phyloP scores from a whole-genome alignment of 2,888 invertebrate species.

The Anagyrus pseudococci region DNA sequence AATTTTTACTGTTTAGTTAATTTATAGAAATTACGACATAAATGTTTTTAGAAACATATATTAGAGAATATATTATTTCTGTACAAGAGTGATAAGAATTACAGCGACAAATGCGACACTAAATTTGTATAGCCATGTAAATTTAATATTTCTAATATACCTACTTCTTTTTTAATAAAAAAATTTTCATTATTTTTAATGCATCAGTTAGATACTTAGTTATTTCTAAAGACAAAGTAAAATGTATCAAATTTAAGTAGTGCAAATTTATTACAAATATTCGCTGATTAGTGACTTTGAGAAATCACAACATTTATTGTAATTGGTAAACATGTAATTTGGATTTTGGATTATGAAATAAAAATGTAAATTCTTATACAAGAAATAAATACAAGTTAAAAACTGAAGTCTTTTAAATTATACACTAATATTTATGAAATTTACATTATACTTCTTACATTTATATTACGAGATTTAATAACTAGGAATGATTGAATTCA shows the following conservation, averaged over 20 bases:
- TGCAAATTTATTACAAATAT: conserved; percentile 29
- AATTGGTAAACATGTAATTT: conserved; percentile 29
- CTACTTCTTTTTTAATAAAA: background rate
- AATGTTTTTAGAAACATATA: background rate
- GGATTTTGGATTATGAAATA: conserved; percentile 30
- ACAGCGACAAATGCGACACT: too few species aligned
- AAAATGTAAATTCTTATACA: conserved; percentile 36
- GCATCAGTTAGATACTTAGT: conserved; percentile 23
- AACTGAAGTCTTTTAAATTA: conserved; percentile 11
- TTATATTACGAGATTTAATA: background rate
- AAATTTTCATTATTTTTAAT: conserved; percentile 3
- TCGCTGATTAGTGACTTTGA: conserved; percentile 30
- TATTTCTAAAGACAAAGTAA: conserved; percentile 29
- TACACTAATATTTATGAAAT: background rate
- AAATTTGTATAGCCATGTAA: conserved; percentile 11
- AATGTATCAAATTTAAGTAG: conserved; percentile 21
- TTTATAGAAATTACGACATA: too few species aligned
- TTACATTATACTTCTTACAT: background rate
- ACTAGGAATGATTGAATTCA: conserved; percentile 49
- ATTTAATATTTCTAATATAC: conserved; percentile 2
- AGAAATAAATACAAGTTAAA: conserved; percentile 37
- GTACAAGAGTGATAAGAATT: too few species aligned
- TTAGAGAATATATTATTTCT: background rate
- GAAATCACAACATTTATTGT: conserved; percentile 29
- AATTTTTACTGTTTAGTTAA: background rate